These are phyloP conservation scores for Miichthys miiuy DNA, from an alignment of 2,797 vertebrate species.

Conservation along the genomic window DNA sequence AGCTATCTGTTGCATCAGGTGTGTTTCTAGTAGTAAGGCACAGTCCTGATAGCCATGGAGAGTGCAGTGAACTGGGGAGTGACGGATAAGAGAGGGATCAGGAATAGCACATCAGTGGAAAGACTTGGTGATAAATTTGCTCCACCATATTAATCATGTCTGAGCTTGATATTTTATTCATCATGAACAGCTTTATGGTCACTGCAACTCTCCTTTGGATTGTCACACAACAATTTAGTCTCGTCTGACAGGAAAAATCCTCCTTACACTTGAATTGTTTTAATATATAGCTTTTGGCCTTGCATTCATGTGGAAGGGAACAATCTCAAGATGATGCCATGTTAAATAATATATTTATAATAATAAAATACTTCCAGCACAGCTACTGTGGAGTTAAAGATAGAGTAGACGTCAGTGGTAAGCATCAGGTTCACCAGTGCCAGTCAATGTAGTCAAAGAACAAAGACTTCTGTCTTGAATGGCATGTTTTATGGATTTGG, in stretches of 20 bases:
- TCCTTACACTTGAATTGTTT: not conserved
- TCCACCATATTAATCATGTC: constrained; percentile 2
- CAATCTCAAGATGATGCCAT: constrained; percentile 4
- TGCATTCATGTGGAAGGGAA: constrained; percentile 4
- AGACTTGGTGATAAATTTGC: constrained; percentile 8
- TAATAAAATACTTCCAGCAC: constrained; percentile 16
- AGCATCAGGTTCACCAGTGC: not conserved
- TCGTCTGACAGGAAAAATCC: constrained; percentile 6
- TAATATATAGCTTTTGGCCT: not conserved
- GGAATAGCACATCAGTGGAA: constrained; percentile 27
- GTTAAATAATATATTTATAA: too few species aligned
- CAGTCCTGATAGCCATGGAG: constrained; percentile 22
- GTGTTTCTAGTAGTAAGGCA: constrained; percentile 62
- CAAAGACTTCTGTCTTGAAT: not conserved
- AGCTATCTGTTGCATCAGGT: constrained; percentile 76
- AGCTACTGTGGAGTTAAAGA: not conserved
- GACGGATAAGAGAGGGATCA: constrained; percentile 32
- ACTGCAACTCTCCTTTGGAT: not conserved
- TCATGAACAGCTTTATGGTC: not conserved
- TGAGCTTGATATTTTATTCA: constrained; percentile 18
- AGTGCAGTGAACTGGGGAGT: constrained; percentile 16
- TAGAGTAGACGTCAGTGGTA: not conserved
- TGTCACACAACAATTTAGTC: not conserved
- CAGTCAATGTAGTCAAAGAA: not conserved
- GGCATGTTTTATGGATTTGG: constrained; percentile 21